Conservation (phyloP, 2,888 invertebrate genomes). For the Heteropelma amictum region DNA sequence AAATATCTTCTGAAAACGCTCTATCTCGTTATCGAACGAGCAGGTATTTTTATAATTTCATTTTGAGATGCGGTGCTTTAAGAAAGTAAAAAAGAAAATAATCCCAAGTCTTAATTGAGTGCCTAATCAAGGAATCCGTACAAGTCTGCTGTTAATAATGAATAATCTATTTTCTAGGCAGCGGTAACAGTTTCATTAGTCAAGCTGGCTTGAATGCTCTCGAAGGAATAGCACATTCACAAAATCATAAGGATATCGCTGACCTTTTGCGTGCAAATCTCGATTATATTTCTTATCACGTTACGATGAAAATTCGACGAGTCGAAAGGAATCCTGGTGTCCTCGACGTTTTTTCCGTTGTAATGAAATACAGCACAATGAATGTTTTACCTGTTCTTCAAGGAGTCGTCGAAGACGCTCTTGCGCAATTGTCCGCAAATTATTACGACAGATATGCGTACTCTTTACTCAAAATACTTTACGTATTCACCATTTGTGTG, state of each 20-base stretch:
- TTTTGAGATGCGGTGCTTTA: background rate
- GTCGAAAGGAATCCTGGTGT: slow-evolving; percentile 83
- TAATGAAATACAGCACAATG: slow-evolving; percentile 85
- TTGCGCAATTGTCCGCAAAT: slow-evolving; percentile 82
- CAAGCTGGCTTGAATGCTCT: slow-evolving; percentile 82
- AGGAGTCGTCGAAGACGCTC: slow-evolving; percentile 84
- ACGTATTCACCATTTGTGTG: slow-evolving; percentile 83
- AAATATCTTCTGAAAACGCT: slow-evolving; percentile 83
- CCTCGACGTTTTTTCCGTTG: slow-evolving; percentile 85
- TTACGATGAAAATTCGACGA: slow-evolving; percentile 83
- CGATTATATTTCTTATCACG: slow-evolving; percentile 87
- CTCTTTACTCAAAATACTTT: slow-evolving; percentile 85
- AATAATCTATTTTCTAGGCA: slow-evolving; percentile 81
- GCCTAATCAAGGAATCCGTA: no score
- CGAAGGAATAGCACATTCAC: slow-evolving; percentile 80
- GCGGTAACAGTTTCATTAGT: slow-evolving; percentile 82
- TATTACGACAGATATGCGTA: slow-evolving; percentile 81
- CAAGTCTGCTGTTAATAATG: no score
- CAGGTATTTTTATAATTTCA: slow-evolving; percentile 80
- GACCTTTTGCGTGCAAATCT: slow-evolving; percentile 84
- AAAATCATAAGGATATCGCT: slow-evolving; percentile 80
- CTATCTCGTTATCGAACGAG: slow-evolving; percentile 85
- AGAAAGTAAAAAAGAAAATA: background rate
- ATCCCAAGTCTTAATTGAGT: no score
- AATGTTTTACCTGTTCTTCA: slow-evolving; percentile 83